Evolutionary conservation across 2,113 vertebrate species (phyloP).

Genomic region (Silurus glanis): DNA sequence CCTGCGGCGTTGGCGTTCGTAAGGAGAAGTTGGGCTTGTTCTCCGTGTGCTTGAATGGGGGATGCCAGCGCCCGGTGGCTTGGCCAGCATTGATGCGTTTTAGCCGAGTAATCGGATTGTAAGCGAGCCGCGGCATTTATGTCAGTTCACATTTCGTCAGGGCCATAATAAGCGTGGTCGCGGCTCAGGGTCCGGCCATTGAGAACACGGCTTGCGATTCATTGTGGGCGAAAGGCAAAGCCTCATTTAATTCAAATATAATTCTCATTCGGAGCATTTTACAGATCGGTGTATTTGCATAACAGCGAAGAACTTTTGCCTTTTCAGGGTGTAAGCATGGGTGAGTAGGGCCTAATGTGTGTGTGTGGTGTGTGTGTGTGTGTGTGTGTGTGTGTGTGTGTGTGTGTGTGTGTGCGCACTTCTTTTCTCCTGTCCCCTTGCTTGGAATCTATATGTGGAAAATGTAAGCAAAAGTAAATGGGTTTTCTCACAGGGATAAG

Average conservation of each 20-base stretch:
- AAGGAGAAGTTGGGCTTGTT: constrained; percentile 83
- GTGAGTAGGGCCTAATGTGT: constrained; percentile 49
- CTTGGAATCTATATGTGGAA: constrained; percentile 31
- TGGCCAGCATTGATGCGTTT: constrained; percentile 91
- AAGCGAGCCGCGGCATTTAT: constrained; percentile 92
- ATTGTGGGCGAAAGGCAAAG: constrained; percentile 77
- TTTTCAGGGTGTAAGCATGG: constrained; percentile 73
- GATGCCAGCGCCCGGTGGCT: constrained; percentile 85
- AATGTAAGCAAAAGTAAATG: constrained; percentile 70
- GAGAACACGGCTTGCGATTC: constrained; percentile 79
- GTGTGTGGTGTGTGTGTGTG: constrained; percentile 51
- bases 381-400: constrained; percentile 45
- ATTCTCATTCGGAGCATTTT: constrained; percentile 89
- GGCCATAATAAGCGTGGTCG: constrained; percentile 90
- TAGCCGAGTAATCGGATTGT: constrained; percentile 99
- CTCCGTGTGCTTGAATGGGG: constrained; percentile 83
- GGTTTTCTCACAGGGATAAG: constrained; percentile 77
- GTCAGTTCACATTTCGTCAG: constrained; percentile 99
- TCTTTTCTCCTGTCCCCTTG: constrained; percentile 32
- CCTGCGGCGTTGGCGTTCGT: constrained; percentile 85
- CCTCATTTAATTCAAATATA: constrained; percentile 97
- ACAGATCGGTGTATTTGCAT: constrained; percentile 96
- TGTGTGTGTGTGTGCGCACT: constrained; percentile 44
- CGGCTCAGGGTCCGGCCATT: constrained; percentile 80
- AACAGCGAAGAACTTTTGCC: constrained; percentile 83